Evolutionary conservation across 2,888 invertebrate species (phyloP), one percentile per base, ranked within the genome.

Genomic region (Chesias legatella): DNA sequence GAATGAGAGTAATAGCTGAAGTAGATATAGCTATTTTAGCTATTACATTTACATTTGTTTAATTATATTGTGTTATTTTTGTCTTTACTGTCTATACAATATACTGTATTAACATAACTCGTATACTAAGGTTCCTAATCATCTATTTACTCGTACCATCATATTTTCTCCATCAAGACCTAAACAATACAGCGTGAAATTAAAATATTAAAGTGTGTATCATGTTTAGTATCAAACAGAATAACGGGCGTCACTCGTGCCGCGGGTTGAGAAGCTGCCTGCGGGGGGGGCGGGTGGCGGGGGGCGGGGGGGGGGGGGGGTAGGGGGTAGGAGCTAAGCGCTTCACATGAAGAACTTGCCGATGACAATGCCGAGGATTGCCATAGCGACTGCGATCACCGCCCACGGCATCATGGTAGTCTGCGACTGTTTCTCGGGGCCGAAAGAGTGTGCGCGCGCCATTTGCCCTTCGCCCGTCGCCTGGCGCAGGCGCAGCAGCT

Each of bases 281-380:
- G 66, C 60, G 63, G 53, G 75, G 78, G 76, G 71, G 75, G 74
- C 70, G 65, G 68, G 68, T 63, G 63, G 68, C 59, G 41, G 32
- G 33, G 28, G 68, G 59, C 67, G 68, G 67, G 74, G 73, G 67
- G 57, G 67, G 53, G 60, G 60, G 63, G 60, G 63, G 43, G 45
- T 32, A 58, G 45, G 56, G 89, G 20, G 20, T 1, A 21, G 26
- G 29, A 8, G 13, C 13, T 17, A 5, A 10, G 17, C 20, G 33
- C 22, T 92, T 94, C 93, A 95, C 90, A 94, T 93, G 83, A 94
- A 84, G 88, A 92, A 94, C 88, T 94, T 95, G 77, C 94, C 95
- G 78, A 94, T 88, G 77, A 94, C 88, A 72, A 94, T 90, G 74
- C 94, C 94, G 72, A 94, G 76, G 56, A 95, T 73, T 58, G 92